Base-by-base conservation (phyloP, 1,140 invertebrate genomes). In the Nebria ingens region DNA sequence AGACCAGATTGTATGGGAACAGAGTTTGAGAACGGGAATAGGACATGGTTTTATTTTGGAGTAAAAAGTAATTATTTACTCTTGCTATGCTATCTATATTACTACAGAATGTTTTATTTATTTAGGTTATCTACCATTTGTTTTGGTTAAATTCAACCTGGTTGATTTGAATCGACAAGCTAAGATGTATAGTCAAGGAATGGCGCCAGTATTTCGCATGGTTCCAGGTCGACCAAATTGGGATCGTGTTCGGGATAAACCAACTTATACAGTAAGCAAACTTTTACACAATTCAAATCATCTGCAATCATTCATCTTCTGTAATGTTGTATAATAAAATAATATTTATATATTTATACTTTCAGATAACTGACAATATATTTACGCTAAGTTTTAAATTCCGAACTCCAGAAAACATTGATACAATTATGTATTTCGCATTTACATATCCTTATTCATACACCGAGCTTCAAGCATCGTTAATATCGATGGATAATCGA, bases 21-120 rank as follows among this genome's bases (percentile, higher is more conserved):
- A 11, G 83, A 87, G 64, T 93, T 82, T 79, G 88, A 93, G 72
- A 95, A 93, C 76, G 84, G 83, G 19, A 93, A 93, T 67, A 79
- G 90, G 58, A 92, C 91, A 1, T 96, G 93, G 93, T 96, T 96
- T 74, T 86, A 92, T 67, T 96, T 96, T 79, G 89, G 89, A n/a
- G 73, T 96, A 23, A 68, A 67, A 67, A 63, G 68, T 70, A 63
- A 45, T 23, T 57, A 19, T 54, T 54, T 23, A 22, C 21, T 9
- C 49, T 56, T 51, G 3, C 11, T n/a, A 25, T 54, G 13, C 25
- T 45, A 52, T 53, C 57, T 25, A 55, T 21, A 38, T 15, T 34
- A 21, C 15, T 2, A 51, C 12, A 58, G 23, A 15, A 51, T 50
- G 54, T 20, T 40, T 29, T 38, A 57, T 17, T 54, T 51, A 56